Percentiles rank a stretch among this genome's conserved stretches.
Evolutionary conservation across 1,140 invertebrate genomes (phyloP).

Genomic region (Phenacoccus solenopsis): DNA sequence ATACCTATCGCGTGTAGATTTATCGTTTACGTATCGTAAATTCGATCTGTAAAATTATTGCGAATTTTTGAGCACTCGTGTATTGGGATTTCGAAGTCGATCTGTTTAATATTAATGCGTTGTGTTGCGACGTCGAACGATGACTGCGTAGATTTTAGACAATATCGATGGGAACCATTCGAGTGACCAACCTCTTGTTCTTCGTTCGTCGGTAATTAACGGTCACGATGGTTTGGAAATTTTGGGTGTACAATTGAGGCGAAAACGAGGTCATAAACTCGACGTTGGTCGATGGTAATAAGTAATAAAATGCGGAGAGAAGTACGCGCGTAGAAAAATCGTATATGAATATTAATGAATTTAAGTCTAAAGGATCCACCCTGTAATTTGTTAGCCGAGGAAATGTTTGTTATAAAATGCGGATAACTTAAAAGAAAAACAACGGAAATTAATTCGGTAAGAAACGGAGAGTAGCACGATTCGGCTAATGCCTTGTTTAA

Average conservation of each 20-base stretch:
- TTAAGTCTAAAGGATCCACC: not conserved
- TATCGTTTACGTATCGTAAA: no score
- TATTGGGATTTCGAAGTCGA: no score
- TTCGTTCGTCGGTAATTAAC: not conserved
- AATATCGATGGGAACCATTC: no score
- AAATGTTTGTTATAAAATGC: conserved; percentile 3
- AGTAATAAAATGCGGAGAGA: not conserved
- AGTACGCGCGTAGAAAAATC: not conserved
- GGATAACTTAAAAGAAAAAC: conserved; percentile 3
- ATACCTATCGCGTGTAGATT: no score
- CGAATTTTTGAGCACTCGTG: no score
- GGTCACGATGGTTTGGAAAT: not conserved
- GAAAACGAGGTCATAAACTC: no score
- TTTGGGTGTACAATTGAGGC: not conserved
- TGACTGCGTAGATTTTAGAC: no score
- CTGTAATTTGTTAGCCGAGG: conserved; percentile 1
- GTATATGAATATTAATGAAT: not conserved
- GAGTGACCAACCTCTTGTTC: no score
- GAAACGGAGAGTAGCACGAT: conserved; percentile 1
- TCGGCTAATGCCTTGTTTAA: not conserved
- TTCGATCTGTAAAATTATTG: no score
- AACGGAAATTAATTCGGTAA: conserved; percentile 2
- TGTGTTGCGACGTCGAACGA: no score
- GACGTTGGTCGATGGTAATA: no score
- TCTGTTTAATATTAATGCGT: no score